Evolutionary conservation across 64 coral and sea anemone genomes (phyloP).

Genomic region (Acropora yongei): DNA sequence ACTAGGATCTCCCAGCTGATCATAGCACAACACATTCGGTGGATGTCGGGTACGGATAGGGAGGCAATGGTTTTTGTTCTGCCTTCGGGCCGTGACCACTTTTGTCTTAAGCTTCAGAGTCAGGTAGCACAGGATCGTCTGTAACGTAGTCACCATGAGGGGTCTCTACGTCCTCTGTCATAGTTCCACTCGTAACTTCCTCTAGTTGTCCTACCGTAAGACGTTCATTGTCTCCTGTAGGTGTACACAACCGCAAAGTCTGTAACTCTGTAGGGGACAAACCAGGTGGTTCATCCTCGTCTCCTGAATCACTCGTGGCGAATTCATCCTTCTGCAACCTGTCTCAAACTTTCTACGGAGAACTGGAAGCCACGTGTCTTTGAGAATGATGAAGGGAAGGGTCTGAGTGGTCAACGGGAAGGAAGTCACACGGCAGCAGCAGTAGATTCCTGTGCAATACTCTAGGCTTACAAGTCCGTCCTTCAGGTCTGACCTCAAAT

Average conservation of each 20-base stretch:
- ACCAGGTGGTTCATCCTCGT: too few relatives aligned
- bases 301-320: background rate
- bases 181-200: too few relatives aligned
- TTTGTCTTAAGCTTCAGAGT: too few relatives aligned
- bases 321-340: background rate
- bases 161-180: too few relatives aligned
- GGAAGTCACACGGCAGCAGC: constrained; percentile 40
- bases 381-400: background rate
- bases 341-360: background rate
- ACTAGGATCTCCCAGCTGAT: background rate
- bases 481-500: constrained; percentile 37
- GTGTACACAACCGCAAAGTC: too few relatives aligned
- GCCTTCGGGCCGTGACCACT: background rate
- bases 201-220: background rate
- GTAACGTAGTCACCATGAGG: background rate
- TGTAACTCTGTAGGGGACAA: too few relatives aligned
- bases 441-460: constrained; percentile 49
- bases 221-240: too few relatives aligned
- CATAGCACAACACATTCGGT: constrained; percentile 1
- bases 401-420: background rate
- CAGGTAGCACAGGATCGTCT: background rate
- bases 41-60: background rate
- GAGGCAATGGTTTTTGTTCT: background rate
- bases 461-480: background rate
- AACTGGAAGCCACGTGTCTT: background rate